These are phyloP conservation scores for Euphonia xanthogaster DNA, from an alignment of 2,797 vertebrate species.

Conservation along the genomic window DNA sequence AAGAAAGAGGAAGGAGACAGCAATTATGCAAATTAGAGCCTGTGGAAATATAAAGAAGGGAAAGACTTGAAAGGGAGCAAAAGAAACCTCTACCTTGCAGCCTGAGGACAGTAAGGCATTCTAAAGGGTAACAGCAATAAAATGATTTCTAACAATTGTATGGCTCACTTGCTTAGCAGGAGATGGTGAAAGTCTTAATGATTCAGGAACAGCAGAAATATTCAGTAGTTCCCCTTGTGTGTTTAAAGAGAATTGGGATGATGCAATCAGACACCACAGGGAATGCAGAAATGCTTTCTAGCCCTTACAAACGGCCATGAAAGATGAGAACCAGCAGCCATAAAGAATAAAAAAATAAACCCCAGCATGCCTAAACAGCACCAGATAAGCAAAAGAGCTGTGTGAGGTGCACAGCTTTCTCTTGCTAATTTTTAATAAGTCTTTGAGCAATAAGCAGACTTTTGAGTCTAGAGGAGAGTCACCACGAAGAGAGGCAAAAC, in stretches of 20 bases:
- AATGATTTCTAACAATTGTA: neutral
- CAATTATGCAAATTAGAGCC: neutral
- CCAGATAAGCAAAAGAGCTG: neutral
- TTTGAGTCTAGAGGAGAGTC: neutral
- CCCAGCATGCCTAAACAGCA: neutral
- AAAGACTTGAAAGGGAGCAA: neutral
- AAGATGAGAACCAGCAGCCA: neutral
- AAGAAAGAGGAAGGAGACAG: constrained; percentile 1
- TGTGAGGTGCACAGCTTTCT: neutral
- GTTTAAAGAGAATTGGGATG: neutral
- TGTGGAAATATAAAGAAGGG: neutral
- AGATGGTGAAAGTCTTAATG: neutral
- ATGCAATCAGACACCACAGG: neutral
- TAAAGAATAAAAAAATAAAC: neutral
- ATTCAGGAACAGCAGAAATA: neutral
- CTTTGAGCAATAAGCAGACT: neutral
- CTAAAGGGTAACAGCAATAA: neutral
- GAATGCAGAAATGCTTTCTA: neutral
- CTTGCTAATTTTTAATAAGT: neutral
- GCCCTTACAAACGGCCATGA: neutral
- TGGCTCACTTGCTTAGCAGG: neutral
- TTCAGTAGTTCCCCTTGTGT: neutral
- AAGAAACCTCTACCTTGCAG: neutral
- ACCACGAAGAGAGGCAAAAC: neutral
- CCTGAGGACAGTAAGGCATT: neutral